Percentiles rank a stretch among this genome's conserved stretches.
phyloP scores from a whole-genome alignment of 2,113 vertebrate genomes.

The Lota lota region DNA sequence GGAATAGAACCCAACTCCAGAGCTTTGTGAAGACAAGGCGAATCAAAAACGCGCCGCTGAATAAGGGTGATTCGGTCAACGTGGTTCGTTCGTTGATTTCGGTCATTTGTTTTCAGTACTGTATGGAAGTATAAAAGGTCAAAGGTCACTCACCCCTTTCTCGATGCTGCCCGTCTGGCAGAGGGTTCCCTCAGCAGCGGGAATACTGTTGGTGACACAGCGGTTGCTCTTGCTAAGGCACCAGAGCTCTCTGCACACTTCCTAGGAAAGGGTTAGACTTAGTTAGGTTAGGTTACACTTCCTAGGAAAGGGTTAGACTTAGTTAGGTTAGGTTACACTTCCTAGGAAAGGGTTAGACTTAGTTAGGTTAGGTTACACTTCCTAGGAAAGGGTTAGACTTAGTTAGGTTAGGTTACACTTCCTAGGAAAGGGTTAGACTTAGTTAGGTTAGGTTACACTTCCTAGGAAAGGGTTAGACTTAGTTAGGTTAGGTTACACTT shows the following conservation, averaged over 20 bases:
- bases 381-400: too few species aligned
- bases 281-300: too few species aligned
- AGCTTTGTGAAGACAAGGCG: slow-evolving; percentile 17
- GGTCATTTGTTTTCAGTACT: neutral
- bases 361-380: too few species aligned
- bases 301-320: too few species aligned
- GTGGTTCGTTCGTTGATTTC: neutral
- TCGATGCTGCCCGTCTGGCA: slow-evolving; percentile 96
- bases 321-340: too few species aligned
- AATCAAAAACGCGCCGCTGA: slow-evolving; percentile 11
- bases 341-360: too few species aligned
- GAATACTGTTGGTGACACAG: slow-evolving; percentile 99
- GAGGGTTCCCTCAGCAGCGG: slow-evolving; percentile 93
- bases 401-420: too few species aligned
- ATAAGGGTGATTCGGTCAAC: neutral
- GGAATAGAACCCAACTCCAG: slow-evolving; percentile 24
- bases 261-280: slow-evolving; percentile 99
- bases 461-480: too few species aligned
- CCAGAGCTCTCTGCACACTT: slow-evolving; percentile 99
- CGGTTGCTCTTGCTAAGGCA: slow-evolving; percentile 99
- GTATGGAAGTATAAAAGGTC: neutral
- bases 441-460: too few species aligned
- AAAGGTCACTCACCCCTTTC: slow-evolving; percentile 87
- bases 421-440: too few species aligned
- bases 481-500: too few species aligned